These are phyloP conservation scores for Spea bombifrons DNA, from an alignment of 2,113 vertebrate species.

Conservation along the genomic window DNA sequence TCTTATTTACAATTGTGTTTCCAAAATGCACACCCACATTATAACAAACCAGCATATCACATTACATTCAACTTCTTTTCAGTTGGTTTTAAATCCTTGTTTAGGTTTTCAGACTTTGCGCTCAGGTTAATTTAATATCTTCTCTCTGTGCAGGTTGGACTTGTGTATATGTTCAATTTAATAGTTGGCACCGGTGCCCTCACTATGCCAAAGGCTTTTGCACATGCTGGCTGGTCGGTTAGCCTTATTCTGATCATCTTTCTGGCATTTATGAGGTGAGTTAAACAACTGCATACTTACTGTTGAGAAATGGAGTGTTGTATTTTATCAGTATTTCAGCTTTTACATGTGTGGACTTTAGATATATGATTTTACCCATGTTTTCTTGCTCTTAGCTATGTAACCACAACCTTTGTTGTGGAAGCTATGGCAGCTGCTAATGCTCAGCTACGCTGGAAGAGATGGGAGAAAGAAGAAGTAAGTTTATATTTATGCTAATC, in stretches of 20 bases:
- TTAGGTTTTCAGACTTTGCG: too few species aligned
- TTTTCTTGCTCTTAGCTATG: slow-evolving; percentile 71
- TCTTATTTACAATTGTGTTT: too few species aligned
- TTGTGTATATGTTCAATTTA: slow-evolving; percentile 98
- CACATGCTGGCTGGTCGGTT: slow-evolving; percentile 87
- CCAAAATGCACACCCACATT: too few species aligned
- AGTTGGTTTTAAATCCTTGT: too few species aligned
- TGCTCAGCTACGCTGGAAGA: slow-evolving; percentile 91
- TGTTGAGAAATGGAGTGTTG: too few species aligned
- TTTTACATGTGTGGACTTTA: too few species aligned
- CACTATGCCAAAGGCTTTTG: slow-evolving; percentile 96
- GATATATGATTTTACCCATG: too few species aligned
- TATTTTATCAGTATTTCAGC: too few species aligned
- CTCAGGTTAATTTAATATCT: not conserved
- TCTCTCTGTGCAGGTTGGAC: slow-evolving; percentile 76
- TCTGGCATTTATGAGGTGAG: slow-evolving; percentile 93
- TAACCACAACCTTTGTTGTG: slow-evolving; percentile 96
- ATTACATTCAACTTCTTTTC: too few species aligned
- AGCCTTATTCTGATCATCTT: slow-evolving; percentile 84
- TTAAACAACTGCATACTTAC: not conserved
- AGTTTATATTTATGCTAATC: not conserved
- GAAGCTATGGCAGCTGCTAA: slow-evolving; percentile 98
- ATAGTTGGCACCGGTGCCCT: slow-evolving; percentile 94
- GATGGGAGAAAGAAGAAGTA: slow-evolving; percentile 83
- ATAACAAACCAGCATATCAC: too few species aligned